These are phyloP conservation scores for Gadopsis marmoratus DNA, from an alignment of 2,797 vertebrate species.

Conservation along the genomic window DNA sequence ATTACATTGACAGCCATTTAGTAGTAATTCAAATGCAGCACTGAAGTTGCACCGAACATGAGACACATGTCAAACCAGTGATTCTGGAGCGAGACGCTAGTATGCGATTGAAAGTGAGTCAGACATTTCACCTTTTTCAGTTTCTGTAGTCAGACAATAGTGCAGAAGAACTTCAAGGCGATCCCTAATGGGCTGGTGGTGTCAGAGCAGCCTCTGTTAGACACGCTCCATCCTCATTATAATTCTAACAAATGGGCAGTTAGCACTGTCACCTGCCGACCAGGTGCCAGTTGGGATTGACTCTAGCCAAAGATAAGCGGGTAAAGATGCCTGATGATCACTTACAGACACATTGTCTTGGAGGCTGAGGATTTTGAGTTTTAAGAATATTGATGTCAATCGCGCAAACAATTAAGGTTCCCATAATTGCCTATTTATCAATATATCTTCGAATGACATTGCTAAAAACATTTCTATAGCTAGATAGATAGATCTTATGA, in stretches of 20 bases:
- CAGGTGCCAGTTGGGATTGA: neutral
- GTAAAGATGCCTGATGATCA: neutral
- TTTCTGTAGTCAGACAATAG: neutral
- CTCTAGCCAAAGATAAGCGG: neutral
- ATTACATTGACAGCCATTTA: neutral
- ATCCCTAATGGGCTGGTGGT: neutral
- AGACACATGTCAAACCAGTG: neutral
- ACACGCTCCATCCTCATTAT: neutral
- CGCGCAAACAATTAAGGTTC: conserved; percentile 11
- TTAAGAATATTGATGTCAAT: conserved; percentile 14
- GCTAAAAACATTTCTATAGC: neutral
- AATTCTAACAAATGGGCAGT: neutral
- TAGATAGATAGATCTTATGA: neutral
- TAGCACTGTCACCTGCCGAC: neutral
- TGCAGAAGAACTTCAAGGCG: neutral
- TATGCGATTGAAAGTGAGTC: neutral
- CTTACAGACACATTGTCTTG: neutral
- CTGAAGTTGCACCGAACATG: neutral
- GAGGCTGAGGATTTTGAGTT: neutral
- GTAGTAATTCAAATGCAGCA: conserved; percentile 3
- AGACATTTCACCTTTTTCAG: neutral
- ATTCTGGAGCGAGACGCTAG: neutral
- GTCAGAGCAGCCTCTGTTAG: neutral
- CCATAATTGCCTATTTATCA: neutral
- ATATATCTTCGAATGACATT: conserved; percentile 10